Evolutionary conservation across 2,113 vertebrate species (phyloP), one percentile per base, ranked within the genome.

Genomic region (Melospiza melodia): DNA sequence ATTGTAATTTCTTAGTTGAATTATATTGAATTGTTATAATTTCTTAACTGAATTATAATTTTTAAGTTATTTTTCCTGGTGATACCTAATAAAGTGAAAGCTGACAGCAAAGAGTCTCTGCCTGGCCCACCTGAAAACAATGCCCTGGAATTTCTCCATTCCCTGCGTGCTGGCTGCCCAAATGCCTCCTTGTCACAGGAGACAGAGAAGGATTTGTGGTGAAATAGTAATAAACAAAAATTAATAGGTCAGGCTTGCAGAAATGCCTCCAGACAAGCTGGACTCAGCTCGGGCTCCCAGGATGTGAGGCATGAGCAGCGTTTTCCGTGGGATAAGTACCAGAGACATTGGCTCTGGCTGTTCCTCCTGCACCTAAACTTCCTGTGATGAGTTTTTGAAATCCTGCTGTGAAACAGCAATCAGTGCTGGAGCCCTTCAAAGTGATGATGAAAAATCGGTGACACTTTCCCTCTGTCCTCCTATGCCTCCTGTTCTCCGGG

Each of bases 301-400:
- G 96, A 95, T 84, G 96, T 8, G 57, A 86, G 86, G 94, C 87
- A 94, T 97, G 94, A 97, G 90, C 93, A 95, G 91, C 91, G 95
- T 97, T 98, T 98, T 98, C 97, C 97, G 97, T 96, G 93, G 95
- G 93, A 90, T 94, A 68, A 97, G 61, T 59, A 91, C 91, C 95
- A 97, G 91, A 97, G 93, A 91, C 97, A 95, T 88, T 96, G 90
- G 90, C 39, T 97, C 97, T 97, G 96, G 80, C 69, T 78, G 69
- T 83, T 94, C 69, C 90, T 96, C 90, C 89, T 89, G 81, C 96
- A 97, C 97, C 97, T 98, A 95, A 87, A 82, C 92, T 95, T 95
- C 92, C 96, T 96, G 78, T 76, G 96, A 95, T 76, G 90, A 76
- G 51, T 96, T 97, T 96, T 96, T 96, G 52, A 94, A 93, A 93